These are phyloP conservation scores for Corythornis vintsioides DNA, from an alignment of 2,113 vertebrate species.

Conservation along the genomic window DNA sequence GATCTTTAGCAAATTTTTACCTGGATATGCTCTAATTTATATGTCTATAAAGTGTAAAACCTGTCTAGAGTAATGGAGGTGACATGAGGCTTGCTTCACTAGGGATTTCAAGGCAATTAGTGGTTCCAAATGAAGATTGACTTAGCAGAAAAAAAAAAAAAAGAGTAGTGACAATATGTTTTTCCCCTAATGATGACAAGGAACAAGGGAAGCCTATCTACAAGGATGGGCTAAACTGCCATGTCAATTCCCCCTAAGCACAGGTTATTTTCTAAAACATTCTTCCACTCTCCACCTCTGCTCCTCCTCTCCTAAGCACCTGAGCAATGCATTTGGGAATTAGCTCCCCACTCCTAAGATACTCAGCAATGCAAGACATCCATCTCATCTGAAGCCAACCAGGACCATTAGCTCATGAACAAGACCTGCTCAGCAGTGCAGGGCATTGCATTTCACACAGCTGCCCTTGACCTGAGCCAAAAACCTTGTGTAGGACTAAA, in stretches of 20 bases:
- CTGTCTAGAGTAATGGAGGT: neutral
- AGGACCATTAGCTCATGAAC: neutral
- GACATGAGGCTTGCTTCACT: neutral
- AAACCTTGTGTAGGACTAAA: constrained; percentile 21
- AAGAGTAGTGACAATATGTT: neutral
- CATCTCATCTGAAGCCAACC: neutral
- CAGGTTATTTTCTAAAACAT: neutral
- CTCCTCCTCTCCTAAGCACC: neutral
- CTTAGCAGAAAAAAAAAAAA: neutral
- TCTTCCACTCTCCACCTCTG: neutral
- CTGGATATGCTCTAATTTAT: neutral
- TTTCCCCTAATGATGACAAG: neutral
- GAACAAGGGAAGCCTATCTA: neutral
- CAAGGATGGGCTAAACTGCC: neutral
- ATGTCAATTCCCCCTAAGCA: neutral
- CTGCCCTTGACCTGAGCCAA: constrained; percentile 59
- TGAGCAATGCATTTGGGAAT: neutral
- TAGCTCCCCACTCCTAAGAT: neutral
- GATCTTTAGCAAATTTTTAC: neutral
- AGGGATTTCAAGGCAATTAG: neutral
- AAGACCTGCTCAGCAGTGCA: neutral
- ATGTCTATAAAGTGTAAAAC: neutral
- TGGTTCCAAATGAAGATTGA: neutral
- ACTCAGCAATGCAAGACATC: neutral
- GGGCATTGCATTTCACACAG: constrained; percentile 32